Percentiles rank a stretch among this genome's conserved stretches.
phyloP scores from a whole-genome alignment of 1,140 invertebrate genomes.

The Zaprionus tsacasi region DNA sequence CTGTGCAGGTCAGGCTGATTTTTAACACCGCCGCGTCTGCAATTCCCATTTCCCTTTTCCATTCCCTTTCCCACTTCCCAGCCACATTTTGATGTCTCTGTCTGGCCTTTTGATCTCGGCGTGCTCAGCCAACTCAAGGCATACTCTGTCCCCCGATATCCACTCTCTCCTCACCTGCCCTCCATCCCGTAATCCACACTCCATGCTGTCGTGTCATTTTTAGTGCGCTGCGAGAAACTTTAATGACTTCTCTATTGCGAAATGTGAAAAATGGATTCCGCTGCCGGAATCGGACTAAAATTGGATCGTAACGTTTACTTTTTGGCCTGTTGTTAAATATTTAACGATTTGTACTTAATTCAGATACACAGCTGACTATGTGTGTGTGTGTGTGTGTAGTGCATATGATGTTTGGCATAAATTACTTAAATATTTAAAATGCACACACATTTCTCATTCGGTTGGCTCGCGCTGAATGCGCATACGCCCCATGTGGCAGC shows the following conservation, averaged over 20 bases:
- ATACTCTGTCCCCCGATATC: neutral
- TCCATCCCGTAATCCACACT: neutral
- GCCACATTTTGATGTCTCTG: constrained; percentile 53
- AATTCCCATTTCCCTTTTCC: constrained; percentile 33
- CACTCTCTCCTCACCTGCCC: neutral
- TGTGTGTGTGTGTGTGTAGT: neutral
- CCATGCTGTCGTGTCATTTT: constrained; percentile 30
- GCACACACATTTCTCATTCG: constrained; percentile 56
- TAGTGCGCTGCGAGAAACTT: constrained; percentile 24
- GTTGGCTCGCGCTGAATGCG: constrained; percentile 25
- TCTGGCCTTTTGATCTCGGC: constrained; percentile 63
- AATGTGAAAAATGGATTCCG: constrained; percentile 17
- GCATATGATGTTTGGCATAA: constrained; percentile 38
- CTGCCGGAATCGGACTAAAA: constrained; percentile 5
- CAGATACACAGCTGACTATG: constrained; percentile 13
- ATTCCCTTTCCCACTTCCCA: constrained; percentile 22
- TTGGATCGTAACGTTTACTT: constrained; percentile 14
- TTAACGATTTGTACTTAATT: constrained; percentile 47
- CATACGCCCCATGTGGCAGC: constrained; percentile 71
- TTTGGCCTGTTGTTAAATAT: constrained; percentile 37
- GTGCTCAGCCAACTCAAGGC: constrained; percentile 4
- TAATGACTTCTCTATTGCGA: constrained; percentile 40
- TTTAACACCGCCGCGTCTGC: constrained; percentile 29
- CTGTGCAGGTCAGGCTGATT: constrained; percentile 36
- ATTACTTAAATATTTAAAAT: constrained; percentile 76